These are phyloP conservation scores for Cosmia trapezina DNA, from an alignment of 2,888 invertebrate genomes.

Conservation along the genomic window DNA sequence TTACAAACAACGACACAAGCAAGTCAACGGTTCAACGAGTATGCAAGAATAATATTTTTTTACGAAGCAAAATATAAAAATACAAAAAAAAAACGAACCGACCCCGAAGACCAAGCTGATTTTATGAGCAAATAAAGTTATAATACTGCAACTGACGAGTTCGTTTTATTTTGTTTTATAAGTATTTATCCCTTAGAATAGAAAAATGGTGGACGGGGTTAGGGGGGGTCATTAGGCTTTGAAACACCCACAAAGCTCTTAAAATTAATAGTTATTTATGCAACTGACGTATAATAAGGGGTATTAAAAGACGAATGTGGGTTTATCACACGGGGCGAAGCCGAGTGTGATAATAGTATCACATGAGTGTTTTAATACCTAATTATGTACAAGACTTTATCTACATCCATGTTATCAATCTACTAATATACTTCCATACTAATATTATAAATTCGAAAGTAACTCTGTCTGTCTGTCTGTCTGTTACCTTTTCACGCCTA, in stretches of 20 bases:
- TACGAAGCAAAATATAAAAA: conserved; percentile 72
- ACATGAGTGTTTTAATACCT: too few relatives aligned
- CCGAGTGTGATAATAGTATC: too few relatives aligned
- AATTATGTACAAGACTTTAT: too few relatives aligned
- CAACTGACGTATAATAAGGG: too few relatives aligned
- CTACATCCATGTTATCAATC: too few relatives aligned
- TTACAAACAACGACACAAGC: conserved; percentile 57
- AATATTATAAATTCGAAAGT: too few relatives aligned
- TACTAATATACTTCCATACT: too few relatives aligned
- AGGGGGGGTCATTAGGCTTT: conserved; percentile 15
- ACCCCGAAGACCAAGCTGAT: conserved; percentile 81
- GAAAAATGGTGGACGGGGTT: not conserved
- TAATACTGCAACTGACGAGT: conserved; percentile 64
- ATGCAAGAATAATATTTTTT: conserved; percentile 68
- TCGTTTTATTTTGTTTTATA: conserved; percentile 61
- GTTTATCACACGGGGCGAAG: too few relatives aligned
- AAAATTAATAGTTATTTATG: too few relatives aligned
- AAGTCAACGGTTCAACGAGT: conserved; percentile 69
- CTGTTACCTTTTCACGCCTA: too few relatives aligned
- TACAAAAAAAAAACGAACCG: conserved; percentile 73
- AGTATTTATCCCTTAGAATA: conserved; percentile 35
- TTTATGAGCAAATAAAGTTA: conserved; percentile 74
- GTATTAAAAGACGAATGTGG: too few relatives aligned
- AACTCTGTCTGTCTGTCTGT: too few relatives aligned
- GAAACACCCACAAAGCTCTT: conserved; percentile 14